Evolutionary conservation across 2,888 invertebrate species (phyloP).

Genomic region (Hirtodrosophila histrioides): DNA sequence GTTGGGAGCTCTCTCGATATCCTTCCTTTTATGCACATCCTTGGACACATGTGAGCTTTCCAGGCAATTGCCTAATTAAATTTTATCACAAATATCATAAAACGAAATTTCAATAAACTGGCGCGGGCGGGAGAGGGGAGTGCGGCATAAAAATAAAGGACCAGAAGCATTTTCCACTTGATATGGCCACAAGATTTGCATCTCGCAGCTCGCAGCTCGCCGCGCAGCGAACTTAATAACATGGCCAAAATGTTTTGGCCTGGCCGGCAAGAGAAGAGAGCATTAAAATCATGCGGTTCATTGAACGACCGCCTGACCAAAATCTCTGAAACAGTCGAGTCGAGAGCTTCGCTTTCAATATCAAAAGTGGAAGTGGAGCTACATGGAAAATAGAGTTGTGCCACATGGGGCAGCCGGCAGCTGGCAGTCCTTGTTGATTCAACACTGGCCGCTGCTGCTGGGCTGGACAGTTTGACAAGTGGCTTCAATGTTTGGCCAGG

Average conservation of each 20-base stretch:
- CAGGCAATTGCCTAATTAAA: constrained; percentile 75
- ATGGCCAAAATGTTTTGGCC: constrained; percentile 47
- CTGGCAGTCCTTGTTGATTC: constrained; percentile 47
- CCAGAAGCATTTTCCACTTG: constrained; percentile 47
- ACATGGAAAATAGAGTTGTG: constrained; percentile 11
- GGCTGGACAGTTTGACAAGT: constrained; percentile 65
- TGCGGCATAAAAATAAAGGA: constrained; percentile 16
- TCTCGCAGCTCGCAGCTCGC: constrained; percentile 30
- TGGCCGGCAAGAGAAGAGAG: constrained; percentile 20
- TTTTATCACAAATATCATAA: constrained; percentile 73
- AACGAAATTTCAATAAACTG: constrained; percentile 68
- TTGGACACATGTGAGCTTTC: constrained; percentile 58
- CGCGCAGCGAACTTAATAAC: constrained; percentile 60
- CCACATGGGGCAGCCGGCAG: constrained; percentile 26
- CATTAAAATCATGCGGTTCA: constrained; percentile 78
- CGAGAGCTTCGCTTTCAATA: constrained; percentile 61
- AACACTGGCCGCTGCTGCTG: constrained; percentile 33
- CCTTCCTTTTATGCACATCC: constrained; percentile 16
- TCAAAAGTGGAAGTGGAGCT: constrained; percentile 36
- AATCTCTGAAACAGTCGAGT: constrained; percentile 26
- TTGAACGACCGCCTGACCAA: constrained; percentile 63
- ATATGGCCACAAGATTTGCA: constrained; percentile 63
- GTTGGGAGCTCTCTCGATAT: constrained; percentile 3
- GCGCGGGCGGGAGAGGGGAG: constrained; percentile 2
- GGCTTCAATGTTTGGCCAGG: constrained; percentile 64